These are phyloP conservation scores for Tapirus terrestris DNA, from an alignment of 2,113 vertebrate genomes.

Conservation along the genomic window DNA sequence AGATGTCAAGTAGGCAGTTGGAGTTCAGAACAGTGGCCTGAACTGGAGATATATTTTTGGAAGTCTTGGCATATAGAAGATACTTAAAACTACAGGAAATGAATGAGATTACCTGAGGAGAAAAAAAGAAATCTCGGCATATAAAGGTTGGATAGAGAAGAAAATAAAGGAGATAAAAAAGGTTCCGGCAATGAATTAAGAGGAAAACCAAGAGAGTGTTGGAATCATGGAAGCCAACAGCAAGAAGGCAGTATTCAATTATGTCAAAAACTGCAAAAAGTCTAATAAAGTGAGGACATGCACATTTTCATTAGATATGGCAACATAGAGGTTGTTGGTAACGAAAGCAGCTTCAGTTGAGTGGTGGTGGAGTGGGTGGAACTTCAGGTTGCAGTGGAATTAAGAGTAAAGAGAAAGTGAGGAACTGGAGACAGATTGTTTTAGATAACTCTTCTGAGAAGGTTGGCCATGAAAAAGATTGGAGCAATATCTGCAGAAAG, in stretches of 20 bases:
- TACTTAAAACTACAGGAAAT: background rate
- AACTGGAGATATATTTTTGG: background rate
- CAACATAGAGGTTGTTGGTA: background rate
- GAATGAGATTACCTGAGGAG: background rate
- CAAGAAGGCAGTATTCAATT: background rate
- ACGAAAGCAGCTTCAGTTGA: background rate
- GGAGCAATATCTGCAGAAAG: background rate
- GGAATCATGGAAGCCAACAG: background rate
- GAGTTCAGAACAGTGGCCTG: background rate
- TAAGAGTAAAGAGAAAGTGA: background rate
- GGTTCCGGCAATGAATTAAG: background rate
- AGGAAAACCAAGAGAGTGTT: background rate
- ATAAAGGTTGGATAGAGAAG: background rate
- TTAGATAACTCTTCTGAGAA: background rate
- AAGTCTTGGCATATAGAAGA: background rate
- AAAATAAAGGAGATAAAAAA: background rate
- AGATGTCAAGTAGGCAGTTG: background rate
- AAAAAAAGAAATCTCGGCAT: background rate
- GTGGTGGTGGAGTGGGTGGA: no score
- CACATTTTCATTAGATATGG: background rate
- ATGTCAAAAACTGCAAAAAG: background rate
- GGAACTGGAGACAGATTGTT: background rate
- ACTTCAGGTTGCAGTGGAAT: background rate
- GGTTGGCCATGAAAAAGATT: background rate
- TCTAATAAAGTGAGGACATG: background rate